phyloP scores from a whole-genome alignment of 2,888 invertebrate genomes.

The Dasypolia templi region DNA sequence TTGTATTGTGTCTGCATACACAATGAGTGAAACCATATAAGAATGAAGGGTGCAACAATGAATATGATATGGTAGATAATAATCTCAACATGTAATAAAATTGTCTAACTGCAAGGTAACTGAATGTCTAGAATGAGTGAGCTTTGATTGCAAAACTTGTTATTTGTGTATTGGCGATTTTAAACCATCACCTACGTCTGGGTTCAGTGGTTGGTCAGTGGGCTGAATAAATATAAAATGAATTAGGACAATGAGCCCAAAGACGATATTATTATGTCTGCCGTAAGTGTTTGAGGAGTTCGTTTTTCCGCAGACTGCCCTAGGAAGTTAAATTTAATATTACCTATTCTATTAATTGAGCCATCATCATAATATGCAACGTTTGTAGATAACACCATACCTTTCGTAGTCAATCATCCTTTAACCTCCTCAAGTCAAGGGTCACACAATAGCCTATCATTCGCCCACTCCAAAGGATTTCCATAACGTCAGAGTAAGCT shows the following conservation, averaged over 20 bases:
- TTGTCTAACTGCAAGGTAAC: background rate
- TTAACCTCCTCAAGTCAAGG: constrained; percentile 5
- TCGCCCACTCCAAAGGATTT: constrained; percentile 26
- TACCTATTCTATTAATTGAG: background rate
- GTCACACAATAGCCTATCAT: constrained; percentile 12
- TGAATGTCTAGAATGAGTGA: background rate
- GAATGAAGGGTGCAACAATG: no score
- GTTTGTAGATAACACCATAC: background rate
- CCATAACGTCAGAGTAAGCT: constrained; percentile 23
- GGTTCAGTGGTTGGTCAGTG: background rate
- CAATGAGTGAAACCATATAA: background rate
- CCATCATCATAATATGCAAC: background rate
- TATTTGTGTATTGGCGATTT: background rate
- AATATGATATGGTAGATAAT: background rate
- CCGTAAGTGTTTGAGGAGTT: background rate
- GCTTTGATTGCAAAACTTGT: background rate
- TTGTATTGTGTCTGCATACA: no score
- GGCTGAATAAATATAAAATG: background rate
- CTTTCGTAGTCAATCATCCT: background rate
- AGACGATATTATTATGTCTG: no score
- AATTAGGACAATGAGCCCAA: no score
- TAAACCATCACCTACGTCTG: background rate
- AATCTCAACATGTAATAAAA: background rate
- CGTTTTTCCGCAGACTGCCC: background rate
- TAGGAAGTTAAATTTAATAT: background rate